Evolutionary conservation across 2,113 vertebrate genomes (phyloP), one percentile per base, ranked within the genome.

Genomic region (Pseudorasbora parva): DNA sequence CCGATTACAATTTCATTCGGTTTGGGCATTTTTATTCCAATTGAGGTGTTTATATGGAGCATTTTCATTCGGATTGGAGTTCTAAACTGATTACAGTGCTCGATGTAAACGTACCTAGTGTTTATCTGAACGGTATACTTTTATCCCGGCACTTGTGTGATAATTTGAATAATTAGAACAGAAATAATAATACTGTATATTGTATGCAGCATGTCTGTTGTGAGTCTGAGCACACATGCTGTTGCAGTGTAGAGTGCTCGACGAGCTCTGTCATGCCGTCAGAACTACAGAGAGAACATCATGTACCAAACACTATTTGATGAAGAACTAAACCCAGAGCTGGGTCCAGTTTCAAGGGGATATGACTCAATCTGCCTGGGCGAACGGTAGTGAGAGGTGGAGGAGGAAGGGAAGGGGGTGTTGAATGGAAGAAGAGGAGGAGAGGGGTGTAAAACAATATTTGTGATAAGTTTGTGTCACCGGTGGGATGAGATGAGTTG

Each of bases 361-460:
- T 82, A 82, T 82, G 81, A 82, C 68, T 82, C 80, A 82, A 72
- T 71, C 80, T 19, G 68, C 80, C 73, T 78, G 60, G 74, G 74
- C 33, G 69, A 73, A 81, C 47, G 77, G 74, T 45, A 77, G 64
- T 62, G 72, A 76, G 71, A 60, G 81, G 54, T 54, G 56, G 10
- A 80, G 56, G 54, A 74, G 78, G 56, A 78, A 71, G 23, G 27
- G 57, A 43, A 37, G 64, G 66, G 57, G 54, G 8, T 27, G 54
- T 47, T 10, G 17, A 62, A 25, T 57, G 15, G 64, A 84, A 30
- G 75, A 37, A 33, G 37, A 45, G 71, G 60, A 27, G 73, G 15
- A 41, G 83, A 71, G n/a, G 76, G 27, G 45, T 71, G 21, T 71
- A 68, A 82, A 62, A 77, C 49, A 82, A 82, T 85, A 74, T 73